Percentiles rank a stretch among this genome's conserved stretches.
Conservation (phyloP, 2,113 vertebrate genomes). For the Campylorhamphus procurvoides region DNA sequence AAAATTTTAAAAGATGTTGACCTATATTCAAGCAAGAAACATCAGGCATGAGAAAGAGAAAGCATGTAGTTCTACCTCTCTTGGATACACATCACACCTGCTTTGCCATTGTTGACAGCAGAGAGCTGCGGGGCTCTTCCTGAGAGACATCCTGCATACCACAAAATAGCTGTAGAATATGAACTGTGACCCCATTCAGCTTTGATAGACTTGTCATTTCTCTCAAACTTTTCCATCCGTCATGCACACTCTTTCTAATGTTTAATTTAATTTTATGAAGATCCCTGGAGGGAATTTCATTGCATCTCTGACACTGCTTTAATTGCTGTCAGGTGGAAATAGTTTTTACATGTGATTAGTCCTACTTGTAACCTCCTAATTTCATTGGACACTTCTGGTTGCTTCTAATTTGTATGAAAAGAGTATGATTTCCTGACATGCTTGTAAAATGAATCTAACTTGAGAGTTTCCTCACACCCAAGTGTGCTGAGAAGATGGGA, state of each 20-base stretch:
- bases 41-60: neutral
- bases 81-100: slow-evolving; percentile 25
- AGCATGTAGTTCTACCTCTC: neutral
- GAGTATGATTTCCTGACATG: neutral
- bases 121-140: slow-evolving; percentile 30
- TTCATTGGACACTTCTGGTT: neutral
- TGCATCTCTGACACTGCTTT: slow-evolving; percentile 25
- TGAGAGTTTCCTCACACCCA: neutral
- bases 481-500: neutral
- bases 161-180: neutral
- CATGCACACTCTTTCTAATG: neutral
- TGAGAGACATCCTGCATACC: slow-evolving; percentile 27
- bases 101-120: neutral
- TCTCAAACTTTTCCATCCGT: slow-evolving; percentile 21
- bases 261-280: neutral
- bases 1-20: neutral
- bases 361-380: slow-evolving; percentile 22
- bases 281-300: slow-evolving; percentile 17
- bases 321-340: slow-evolving; percentile 25
- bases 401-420: neutral
- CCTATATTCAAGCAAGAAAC: neutral
- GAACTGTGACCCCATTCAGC: neutral
- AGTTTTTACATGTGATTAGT: slow-evolving; percentile 7
- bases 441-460: neutral
- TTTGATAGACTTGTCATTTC: slow-evolving; percentile 18